These are phyloP conservation scores for Tethya wilhelma DNA, from an alignment of 37 sponge, comb jelly and placozoan species.

Conservation along the genomic window DNA sequence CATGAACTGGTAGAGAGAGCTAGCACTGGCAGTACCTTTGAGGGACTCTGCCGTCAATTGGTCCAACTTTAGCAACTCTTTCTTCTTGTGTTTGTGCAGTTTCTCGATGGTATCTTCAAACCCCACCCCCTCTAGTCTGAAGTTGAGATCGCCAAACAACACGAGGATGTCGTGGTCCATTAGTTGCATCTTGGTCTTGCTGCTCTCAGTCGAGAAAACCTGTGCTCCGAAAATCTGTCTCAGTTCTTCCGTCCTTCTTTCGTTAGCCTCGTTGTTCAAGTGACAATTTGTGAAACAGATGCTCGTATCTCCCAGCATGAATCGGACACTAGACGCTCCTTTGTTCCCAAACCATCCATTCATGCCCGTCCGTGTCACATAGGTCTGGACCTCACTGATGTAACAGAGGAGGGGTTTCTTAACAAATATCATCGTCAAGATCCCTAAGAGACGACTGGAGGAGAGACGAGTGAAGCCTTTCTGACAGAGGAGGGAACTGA, in stretches of 20 bases:
- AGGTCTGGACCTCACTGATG: constrained; percentile 36
- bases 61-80: constrained; percentile 48
- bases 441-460: constrained; percentile 53
- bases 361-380: constrained; percentile 68
- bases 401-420: constrained; percentile 78
- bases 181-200: not conserved
- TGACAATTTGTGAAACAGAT: constrained; percentile 85
- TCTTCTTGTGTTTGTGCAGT: constrained; percentile 6
- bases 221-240: constrained; percentile 53
- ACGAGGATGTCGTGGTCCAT: constrained; percentile 71
- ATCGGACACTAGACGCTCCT: constrained; percentile 71
- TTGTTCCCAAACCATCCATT: constrained; percentile 83
- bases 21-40: constrained; percentile 38
- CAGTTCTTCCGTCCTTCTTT: constrained; percentile 57
- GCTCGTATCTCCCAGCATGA: constrained; percentile 48
- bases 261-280: constrained; percentile 65
- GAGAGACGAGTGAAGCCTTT: constrained; percentile 60
- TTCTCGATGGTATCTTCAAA: constrained; percentile 54
- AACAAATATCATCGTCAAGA: constrained; percentile 77
- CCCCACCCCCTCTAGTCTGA: constrained; percentile 57
- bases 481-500: constrained; percentile 33
- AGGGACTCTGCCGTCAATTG: constrained; percentile 69
- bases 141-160: constrained; percentile 84
- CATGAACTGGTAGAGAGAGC: constrained; percentile 49
- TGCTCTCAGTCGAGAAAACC: constrained; percentile 8